These are phyloP conservation scores for Pomatostomus ruficeps DNA, from an alignment of 2,113 vertebrate genomes.

Conservation along the genomic window DNA sequence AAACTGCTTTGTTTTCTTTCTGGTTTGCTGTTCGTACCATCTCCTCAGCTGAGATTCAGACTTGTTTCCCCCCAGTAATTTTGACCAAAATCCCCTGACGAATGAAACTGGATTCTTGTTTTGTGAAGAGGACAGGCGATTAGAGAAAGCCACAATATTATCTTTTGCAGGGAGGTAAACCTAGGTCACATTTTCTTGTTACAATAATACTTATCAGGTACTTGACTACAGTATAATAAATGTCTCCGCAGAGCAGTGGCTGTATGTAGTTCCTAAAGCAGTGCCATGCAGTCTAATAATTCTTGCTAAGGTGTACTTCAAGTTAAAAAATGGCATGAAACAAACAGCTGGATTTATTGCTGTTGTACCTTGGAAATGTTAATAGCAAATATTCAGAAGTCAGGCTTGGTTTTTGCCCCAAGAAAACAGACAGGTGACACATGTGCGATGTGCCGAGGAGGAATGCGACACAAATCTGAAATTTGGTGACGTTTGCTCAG, in stretches of 20 bases:
- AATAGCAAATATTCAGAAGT: neutral
- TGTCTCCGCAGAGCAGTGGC: neutral
- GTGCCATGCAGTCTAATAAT: neutral
- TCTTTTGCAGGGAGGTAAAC: neutral
- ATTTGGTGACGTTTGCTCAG: neutral
- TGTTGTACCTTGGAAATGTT: neutral
- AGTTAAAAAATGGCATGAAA: neutral
- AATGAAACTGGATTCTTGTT: slow-evolving; percentile 3
- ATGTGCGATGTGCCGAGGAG: neutral
- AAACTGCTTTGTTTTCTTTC: neutral
- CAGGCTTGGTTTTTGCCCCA: neutral
- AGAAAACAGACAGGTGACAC: neutral
- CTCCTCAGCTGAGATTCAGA: neutral
- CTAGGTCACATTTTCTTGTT: neutral
- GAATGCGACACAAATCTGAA: neutral
- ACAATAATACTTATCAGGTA: neutral
- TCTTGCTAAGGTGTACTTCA: neutral
- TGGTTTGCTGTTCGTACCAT: neutral
- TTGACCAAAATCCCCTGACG: slow-evolving; percentile 19
- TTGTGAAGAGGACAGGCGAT: neutral
- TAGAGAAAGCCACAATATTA: neutral
- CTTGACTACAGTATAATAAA: neutral
- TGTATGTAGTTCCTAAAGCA: neutral
- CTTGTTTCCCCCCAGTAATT: neutral
- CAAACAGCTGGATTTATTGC: neutral